Evolutionary conservation across 2,888 invertebrate species (phyloP).

Genomic region (Busseola fusca): DNA sequence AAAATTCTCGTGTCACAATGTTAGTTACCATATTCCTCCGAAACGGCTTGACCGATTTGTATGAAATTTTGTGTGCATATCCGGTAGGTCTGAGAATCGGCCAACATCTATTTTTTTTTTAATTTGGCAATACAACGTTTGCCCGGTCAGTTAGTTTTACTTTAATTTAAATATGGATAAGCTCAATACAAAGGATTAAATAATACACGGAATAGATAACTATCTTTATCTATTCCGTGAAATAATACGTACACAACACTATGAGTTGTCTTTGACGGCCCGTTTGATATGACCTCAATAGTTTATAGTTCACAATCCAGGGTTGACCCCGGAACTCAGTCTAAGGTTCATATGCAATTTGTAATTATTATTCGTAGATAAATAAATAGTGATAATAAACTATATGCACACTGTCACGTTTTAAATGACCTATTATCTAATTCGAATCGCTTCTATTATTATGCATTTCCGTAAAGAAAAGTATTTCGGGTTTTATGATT

Average conservation of each 20-base stretch:
- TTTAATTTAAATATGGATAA: not conserved
- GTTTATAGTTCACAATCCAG: slow-evolving; percentile 38
- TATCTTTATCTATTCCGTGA: no score
- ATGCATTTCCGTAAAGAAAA: not conserved
- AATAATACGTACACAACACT: not conserved
- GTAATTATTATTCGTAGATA: slow-evolving; percentile 15
- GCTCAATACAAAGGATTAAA: not conserved
- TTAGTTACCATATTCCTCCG: no score
- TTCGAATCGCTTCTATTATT: not conserved
- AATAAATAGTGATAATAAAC: slow-evolving; percentile 13
- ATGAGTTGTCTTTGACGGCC: slow-evolving; percentile 37
- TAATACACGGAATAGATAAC: no score
- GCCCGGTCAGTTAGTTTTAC: no score
- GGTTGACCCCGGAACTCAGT: slow-evolving; percentile 33
- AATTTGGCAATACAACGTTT: no score
- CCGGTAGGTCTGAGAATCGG: no score
- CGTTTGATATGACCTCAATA: slow-evolving; percentile 40
- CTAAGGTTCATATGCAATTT: slow-evolving; percentile 55
- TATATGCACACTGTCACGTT: slow-evolving; percentile 16
- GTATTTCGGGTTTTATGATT: not conserved
- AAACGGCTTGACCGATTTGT: no score
- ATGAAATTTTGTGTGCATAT: no score
- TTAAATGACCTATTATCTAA: slow-evolving; percentile 13
- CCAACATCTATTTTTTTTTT: no score
- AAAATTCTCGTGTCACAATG: no score